Evolutionary conservation across 1,140 invertebrate species (phyloP), one percentile per base, ranked within the genome.

Genomic region (Heliothis virescens): DNA sequence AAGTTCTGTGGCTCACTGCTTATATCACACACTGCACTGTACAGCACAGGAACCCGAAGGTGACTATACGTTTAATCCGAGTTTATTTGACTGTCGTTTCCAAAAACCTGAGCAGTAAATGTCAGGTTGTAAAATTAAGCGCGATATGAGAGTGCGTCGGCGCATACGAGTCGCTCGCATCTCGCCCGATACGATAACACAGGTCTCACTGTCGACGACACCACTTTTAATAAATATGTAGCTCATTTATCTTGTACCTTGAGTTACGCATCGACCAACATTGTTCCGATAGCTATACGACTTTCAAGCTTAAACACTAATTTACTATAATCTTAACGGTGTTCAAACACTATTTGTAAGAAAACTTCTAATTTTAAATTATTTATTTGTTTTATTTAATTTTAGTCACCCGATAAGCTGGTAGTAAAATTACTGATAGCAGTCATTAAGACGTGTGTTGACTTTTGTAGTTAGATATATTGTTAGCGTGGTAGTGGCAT

Each of bases 31-130:
- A 89, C 86, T 79, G 79, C 85, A 87, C 83, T 86, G 73, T 69
- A 79, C 83, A 21, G 83, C 83, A 85, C 81, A 80, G 83, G 71
- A 83, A 82, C 83, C 69, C 84, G 87, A 80, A 83, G 80, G 80
- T 86, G 87, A 89, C 87, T 89, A 86, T 81, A 82, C 80, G 74
- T 81, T 90, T 89, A 88, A 91, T 90, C 86, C 83, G 89, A 83
- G 75, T 79, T 84, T 92, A 88, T 90, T 87, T 80, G 84, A 88
- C 69, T 87, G 88, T 87, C 80, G 88, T 91, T 91, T 89, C 90
- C 89, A 90, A 94, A 93, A 93, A 91, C 88, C 86, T 86, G 88
- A 89, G 88, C 83, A 86, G 86, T 92, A 88, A 90, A 91, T 87
- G 85, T 89, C 85, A 86, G 86, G 86, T 89, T 90, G 86, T 89